Percentiles rank a stretch among this genome's conserved stretches.
These are phyloP conservation scores for Gonioctena quinquepunctata DNA, from an alignment of 1,140 invertebrate species.

Conservation along the genomic window DNA sequence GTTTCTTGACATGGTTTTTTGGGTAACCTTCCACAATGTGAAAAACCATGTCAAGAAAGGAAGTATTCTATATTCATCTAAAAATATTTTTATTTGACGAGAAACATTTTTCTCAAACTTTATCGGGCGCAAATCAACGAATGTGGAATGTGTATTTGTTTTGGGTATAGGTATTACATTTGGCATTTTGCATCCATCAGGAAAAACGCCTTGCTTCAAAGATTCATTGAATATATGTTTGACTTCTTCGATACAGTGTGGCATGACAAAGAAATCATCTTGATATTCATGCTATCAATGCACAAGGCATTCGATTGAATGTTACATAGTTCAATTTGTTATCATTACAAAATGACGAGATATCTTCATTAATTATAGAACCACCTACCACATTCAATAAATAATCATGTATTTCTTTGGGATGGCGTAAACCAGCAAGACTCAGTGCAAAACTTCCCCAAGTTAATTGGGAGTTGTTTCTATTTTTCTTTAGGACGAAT, in stretches of 20 bases:
- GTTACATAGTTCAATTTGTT: too few relatives aligned
- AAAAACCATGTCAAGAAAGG: too few relatives aligned
- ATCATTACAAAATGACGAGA: neutral
- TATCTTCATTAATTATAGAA: neutral
- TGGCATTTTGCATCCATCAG: neutral
- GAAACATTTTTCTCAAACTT: neutral
- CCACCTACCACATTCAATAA: neutral
- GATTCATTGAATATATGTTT: constrained; percentile 1
- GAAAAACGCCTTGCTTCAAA: neutral
- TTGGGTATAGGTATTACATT: neutral
- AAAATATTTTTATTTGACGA: neutral
- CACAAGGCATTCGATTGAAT: neutral
- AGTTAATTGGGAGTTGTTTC: neutral
- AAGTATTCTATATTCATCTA: neutral
- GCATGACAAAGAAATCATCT: neutral
- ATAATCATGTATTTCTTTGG: neutral
- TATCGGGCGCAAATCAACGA: neutral
- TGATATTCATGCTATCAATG: neutral
- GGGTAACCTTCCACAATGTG: too few relatives aligned
- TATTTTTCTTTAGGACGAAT: neutral
- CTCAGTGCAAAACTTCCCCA: neutral
- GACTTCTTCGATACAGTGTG: neutral
- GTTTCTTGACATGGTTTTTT: too few relatives aligned
- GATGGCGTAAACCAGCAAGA: neutral
- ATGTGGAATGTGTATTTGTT: neutral